Conservation (phyloP, 2,797 vertebrate genomes). For the Neosilurus hyrtlii region DNA sequence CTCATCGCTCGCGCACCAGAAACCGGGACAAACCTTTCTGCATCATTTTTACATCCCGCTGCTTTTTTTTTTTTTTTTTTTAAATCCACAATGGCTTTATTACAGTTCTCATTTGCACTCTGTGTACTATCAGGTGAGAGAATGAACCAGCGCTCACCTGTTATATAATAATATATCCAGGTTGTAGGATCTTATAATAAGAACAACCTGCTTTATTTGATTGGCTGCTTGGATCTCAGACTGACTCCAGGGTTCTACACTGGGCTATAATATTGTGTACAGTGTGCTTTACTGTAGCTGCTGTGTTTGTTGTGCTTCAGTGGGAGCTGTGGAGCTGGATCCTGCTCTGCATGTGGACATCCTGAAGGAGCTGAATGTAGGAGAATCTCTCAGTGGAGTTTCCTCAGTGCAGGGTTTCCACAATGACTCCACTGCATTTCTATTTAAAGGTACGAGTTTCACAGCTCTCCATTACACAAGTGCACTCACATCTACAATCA, state of each 20-base stretch:
- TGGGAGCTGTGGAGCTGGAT: conserved; percentile 77
- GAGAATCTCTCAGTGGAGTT: conserved; percentile 71
- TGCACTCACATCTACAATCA: neutral
- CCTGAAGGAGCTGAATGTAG: conserved; percentile 76
- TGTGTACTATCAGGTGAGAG: conserved; percentile 55
- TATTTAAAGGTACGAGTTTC: conserved; percentile 80
- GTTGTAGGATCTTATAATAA: neutral
- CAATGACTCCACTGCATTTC: conserved; percentile 82
- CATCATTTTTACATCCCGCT: neutral
- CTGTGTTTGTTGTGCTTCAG: conserved; percentile 42
- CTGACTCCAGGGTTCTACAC: neutral
- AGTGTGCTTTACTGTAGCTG: neutral
- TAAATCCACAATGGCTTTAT: conserved; percentile 55
- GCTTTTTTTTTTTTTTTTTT: neutral
- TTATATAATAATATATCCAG: neutral
- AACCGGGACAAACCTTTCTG: conserved; percentile 50
- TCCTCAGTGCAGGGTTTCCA: conserved; percentile 80
- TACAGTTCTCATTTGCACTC: conserved; percentile 53
- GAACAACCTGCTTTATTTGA: neutral
- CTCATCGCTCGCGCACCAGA: conserved; percentile 36
- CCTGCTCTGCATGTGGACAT: conserved; percentile 79
- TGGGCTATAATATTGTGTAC: neutral
- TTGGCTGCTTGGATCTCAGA: neutral
- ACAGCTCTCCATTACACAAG: neutral
- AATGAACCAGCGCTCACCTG: neutral